These are phyloP conservation scores for Elysia chlorotica DNA, from an alignment of 1,140 invertebrate genomes.

Conservation along the genomic window DNA sequence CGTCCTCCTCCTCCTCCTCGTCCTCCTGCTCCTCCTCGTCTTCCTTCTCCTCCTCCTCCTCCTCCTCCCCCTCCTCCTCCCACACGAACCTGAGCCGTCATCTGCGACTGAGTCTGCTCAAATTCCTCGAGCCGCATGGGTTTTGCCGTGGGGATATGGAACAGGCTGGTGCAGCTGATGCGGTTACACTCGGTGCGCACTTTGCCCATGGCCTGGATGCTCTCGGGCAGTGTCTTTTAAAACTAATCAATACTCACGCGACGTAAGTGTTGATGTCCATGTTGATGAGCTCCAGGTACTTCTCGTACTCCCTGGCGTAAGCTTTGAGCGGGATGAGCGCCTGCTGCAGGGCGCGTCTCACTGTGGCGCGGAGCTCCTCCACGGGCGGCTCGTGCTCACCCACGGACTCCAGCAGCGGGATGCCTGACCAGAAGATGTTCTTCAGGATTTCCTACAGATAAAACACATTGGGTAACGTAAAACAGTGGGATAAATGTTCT, in stretches of 20 bases:
- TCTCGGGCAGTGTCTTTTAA: slow-evolving; percentile 65
- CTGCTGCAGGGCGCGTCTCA: slow-evolving; percentile 66
- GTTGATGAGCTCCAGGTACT: slow-evolving; percentile 60
- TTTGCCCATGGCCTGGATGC: slow-evolving; percentile 70
- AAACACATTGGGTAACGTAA: not conserved
- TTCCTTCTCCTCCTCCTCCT: too few species aligned
- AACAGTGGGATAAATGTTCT: slow-evolving; percentile 69
- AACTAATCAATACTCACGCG: slow-evolving; percentile 55
- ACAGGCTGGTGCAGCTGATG: slow-evolving; percentile 70
- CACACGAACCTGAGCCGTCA: too few species aligned
- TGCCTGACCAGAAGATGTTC: slow-evolving; percentile 72
- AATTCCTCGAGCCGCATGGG: slow-evolving; percentile 67
- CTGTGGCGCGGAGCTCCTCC: slow-evolving; percentile 52
- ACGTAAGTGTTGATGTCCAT: slow-evolving; percentile 60
- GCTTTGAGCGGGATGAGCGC: slow-evolving; percentile 70
- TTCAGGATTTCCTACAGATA: slow-evolving; percentile 68
- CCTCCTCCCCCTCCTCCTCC: too few species aligned
- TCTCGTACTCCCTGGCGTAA: slow-evolving; percentile 60
- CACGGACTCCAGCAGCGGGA: slow-evolving; percentile 72
- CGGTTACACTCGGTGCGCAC: slow-evolving; percentile 71
- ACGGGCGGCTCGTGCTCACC: slow-evolving; percentile 71
- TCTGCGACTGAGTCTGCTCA: slow-evolving; percentile 62
- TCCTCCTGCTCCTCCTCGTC: too few species aligned
- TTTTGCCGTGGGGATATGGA: slow-evolving; percentile 70
- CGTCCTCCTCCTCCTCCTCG: too few species aligned